phyloP scores from a whole-genome alignment of 2,797 vertebrate species.

The Buceros bicornis region DNA sequence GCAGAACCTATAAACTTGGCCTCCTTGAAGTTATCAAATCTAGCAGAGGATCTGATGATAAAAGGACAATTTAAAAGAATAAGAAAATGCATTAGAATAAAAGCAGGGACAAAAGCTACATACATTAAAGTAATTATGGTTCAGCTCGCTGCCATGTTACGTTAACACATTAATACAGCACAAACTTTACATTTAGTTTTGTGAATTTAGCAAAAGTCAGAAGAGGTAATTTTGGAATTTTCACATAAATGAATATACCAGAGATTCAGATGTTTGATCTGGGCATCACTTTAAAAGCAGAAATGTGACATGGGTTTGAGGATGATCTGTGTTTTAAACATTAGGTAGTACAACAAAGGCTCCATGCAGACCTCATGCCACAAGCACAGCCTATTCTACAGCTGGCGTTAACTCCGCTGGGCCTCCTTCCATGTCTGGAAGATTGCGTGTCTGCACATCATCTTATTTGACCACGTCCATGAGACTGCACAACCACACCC shows the following conservation, averaged over 20 bases:
- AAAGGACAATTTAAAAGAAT: slow-evolving; percentile 37
- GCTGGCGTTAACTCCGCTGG: background rate
- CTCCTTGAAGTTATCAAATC: slow-evolving; percentile 40
- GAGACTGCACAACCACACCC: background rate
- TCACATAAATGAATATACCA: background rate
- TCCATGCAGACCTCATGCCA: accelerated
- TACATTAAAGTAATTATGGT: slow-evolving; percentile 32
- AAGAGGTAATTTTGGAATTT: background rate
- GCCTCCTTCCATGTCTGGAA: background rate
- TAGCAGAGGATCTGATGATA: background rate
- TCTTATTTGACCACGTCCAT: too few species aligned
- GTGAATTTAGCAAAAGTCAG: background rate
- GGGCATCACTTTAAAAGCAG: background rate
- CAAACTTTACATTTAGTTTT: background rate
- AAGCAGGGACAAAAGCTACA: slow-evolving; percentile 7
- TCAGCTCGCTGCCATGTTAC: slow-evolving; percentile 1
- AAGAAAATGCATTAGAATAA: slow-evolving; percentile 1
- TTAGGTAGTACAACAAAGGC: background rate
- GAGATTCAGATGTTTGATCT: background rate
- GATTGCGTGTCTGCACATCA: background rate
- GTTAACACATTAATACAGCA: background rate
- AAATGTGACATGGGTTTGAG: background rate
- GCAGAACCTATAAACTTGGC: slow-evolving; percentile 29
- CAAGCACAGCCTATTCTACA: background rate
- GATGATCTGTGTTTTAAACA: background rate